These are phyloP conservation scores for Tupiocoris notatus DNA, from an alignment of 2,888 invertebrate species.

Conservation along the genomic window DNA sequence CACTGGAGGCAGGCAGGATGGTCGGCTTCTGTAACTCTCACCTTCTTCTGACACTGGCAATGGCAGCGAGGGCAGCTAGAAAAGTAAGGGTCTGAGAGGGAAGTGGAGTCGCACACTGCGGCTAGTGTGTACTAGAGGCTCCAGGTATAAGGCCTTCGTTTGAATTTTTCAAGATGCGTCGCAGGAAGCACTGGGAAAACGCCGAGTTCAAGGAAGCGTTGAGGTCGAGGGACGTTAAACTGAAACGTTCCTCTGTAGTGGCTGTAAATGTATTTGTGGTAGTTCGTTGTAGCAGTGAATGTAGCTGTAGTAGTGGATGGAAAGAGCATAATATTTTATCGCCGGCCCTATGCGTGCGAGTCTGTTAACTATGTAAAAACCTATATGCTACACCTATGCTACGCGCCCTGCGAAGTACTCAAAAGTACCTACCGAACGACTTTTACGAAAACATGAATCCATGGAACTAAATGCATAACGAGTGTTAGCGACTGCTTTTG, in stretches of 20 bases:
- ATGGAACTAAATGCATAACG: no score
- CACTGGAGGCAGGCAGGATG: background rate
- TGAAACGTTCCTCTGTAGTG: background rate
- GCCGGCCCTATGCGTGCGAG: background rate
- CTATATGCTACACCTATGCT: background rate
- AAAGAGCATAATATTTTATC: background rate
- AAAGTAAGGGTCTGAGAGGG: no score
- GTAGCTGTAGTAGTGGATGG: background rate
- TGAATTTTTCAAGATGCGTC: slow-evolving; percentile 28
- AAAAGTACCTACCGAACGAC: no score
- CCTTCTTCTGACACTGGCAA: slow-evolving; percentile 8
- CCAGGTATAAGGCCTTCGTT: background rate
- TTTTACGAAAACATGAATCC: no score
- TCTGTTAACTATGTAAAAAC: background rate
- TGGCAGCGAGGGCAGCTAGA: no score
- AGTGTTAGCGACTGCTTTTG: no score
- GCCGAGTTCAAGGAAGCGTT: background rate
- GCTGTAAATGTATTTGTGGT: background rate
- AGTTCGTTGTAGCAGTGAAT: background rate
- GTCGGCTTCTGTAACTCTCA: slow-evolving; percentile 11
- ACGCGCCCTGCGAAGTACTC: background rate
- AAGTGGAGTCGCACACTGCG: background rate
- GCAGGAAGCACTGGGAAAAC: background rate
- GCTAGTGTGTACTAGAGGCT: no score
- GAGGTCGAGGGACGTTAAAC: slow-evolving; percentile 7